Evolutionary conservation across 1,140 invertebrate species (phyloP).

Genomic region (Trichoplusia ni): DNA sequence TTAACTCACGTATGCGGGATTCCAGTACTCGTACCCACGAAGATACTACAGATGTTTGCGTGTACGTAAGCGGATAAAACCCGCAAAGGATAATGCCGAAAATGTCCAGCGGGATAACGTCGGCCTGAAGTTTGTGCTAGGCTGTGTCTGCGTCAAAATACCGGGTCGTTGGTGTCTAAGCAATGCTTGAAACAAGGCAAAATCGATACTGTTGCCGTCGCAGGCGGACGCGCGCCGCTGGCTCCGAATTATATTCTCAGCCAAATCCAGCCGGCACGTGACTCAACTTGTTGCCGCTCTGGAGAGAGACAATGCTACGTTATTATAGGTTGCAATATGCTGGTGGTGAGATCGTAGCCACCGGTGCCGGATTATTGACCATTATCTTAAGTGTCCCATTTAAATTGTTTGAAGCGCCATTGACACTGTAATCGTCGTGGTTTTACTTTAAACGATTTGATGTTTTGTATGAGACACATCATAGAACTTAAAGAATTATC

Average conservation of each 20-base stretch:
- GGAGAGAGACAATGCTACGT: conserved; percentile 41
- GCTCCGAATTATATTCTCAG: conserved; percentile 65
- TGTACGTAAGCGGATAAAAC: neutral
- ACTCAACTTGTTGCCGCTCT: conserved; percentile 74
- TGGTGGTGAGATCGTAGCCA: conserved; percentile 5
- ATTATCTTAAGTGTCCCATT: conserved; percentile 28
- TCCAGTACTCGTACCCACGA: conserved; percentile 15
- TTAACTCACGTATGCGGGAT: conserved; percentile 36
- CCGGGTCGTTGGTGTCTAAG: conserved; percentile 53
- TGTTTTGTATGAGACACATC: neutral
- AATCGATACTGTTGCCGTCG: conserved; percentile 69
- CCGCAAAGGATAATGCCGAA: neutral
- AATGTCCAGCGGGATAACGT: conserved; percentile 22
- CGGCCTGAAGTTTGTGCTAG: conserved; percentile 2
- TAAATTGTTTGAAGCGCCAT: conserved; percentile 26
- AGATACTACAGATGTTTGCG: conserved; percentile 1
- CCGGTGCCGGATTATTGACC: conserved; percentile 24
- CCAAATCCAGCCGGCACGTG: conserved; percentile 70
- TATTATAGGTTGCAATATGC: conserved; percentile 21
- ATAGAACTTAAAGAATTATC: neutral
- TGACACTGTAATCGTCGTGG: conserved; percentile 7
- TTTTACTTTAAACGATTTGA: neutral
- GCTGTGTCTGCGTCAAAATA: conserved; percentile 39
- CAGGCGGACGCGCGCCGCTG: conserved; percentile 70
- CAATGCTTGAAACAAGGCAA: conserved; percentile 63